Evolutionary conservation across 2,888 invertebrate species (phyloP).

Genomic region (Nemapogon koenigi): DNA sequence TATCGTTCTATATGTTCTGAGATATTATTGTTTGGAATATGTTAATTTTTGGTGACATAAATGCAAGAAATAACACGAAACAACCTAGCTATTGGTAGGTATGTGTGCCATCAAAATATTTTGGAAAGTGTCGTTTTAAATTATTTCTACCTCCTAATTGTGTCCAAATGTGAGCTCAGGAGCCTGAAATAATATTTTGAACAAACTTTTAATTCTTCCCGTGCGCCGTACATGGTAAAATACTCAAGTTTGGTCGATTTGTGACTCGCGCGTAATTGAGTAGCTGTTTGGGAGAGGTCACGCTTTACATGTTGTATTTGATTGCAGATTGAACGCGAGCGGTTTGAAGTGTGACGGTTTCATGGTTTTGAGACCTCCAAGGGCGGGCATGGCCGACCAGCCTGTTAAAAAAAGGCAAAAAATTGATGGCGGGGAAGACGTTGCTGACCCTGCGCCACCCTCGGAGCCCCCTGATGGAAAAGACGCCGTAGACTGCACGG

Average conservation of each 20-base stretch:
- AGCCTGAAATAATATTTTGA: too few species aligned
- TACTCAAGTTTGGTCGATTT: constrained; percentile 39
- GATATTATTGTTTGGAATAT: too few species aligned
- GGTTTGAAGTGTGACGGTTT: background rate
- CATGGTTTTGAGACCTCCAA: background rate
- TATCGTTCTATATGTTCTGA: too few species aligned
- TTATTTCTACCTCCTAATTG: constrained; percentile 6
- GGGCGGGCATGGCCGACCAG: constrained; percentile 62
- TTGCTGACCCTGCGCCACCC: constrained; percentile 52
- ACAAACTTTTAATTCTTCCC: too few species aligned
- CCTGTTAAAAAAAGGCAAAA: constrained; percentile 85
- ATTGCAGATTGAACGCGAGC: constrained; percentile 32
- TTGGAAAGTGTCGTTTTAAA: constrained; percentile 49
- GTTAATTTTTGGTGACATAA: too few species aligned
- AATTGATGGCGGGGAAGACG: constrained; percentile 69
- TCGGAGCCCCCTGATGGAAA: constrained; percentile 53
- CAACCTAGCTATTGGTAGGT: constrained; percentile 43
- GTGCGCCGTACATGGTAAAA: too few species aligned
- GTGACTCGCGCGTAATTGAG: constrained; percentile 63
- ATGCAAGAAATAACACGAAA: too few species aligned
- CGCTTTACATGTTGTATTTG: constrained; percentile 48
- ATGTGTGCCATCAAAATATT: constrained; percentile 67
- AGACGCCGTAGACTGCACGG: constrained; percentile 56
- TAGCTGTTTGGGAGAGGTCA: constrained; percentile 61
- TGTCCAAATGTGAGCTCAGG: background rate